Conservation (phyloP, 2,113 vertebrate genomes). For the Gnathonemus echidnorhynchus region DNA sequence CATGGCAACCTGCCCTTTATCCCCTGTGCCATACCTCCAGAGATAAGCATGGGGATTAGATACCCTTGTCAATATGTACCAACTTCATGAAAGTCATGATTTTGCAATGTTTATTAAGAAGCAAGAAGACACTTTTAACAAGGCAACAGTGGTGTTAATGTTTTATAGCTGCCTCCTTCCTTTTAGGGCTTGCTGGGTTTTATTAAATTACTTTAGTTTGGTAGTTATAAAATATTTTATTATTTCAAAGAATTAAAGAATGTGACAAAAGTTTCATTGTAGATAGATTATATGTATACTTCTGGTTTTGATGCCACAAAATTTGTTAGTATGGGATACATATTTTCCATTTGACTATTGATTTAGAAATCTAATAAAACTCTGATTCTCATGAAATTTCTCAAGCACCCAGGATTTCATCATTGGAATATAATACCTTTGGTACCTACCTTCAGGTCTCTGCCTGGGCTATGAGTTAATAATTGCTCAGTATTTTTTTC, state of each 20-base stretch:
- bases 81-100: not conserved
- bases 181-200: not conserved
- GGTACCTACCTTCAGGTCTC: not conserved
- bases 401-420: not conserved
- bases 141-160: not conserved
- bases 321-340: not conserved
- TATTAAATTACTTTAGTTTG: not conserved
- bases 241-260: not conserved
- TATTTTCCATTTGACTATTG: not conserved
- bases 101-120: not conserved
- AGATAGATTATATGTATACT: not conserved
- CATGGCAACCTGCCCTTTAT: not conserved
- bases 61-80: not conserved
- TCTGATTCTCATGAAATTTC: not conserved
- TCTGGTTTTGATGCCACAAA: not conserved
- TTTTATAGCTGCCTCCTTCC: not conserved
- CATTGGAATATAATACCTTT: not conserved
- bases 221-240: not conserved
- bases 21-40: not conserved
- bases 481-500: not conserved
- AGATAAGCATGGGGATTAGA: not conserved
- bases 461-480: not conserved
- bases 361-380: not conserved
- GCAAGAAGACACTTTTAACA: not conserved
- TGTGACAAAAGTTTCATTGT: not conserved